Evolutionary conservation across 2,888 invertebrate genomes (phyloP).

Genomic region (Troilus luridus): DNA sequence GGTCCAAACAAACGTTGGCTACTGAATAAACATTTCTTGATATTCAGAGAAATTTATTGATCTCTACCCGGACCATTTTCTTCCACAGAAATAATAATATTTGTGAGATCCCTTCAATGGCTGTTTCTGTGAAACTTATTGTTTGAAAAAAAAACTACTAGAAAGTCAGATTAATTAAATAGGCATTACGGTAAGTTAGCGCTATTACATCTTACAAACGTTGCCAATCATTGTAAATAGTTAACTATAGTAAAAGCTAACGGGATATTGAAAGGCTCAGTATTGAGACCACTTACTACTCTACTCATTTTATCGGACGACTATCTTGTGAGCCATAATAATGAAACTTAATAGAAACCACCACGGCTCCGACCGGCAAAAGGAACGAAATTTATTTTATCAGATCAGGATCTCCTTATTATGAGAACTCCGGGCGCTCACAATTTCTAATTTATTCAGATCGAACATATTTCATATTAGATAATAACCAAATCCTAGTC

Average conservation of each 20-base stretch:
- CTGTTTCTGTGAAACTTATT: too few relatives aligned
- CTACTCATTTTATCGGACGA: not conserved
- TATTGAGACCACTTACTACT: not conserved
- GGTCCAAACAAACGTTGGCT: too few relatives aligned
- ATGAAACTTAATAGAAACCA: not conserved
- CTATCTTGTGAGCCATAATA: not conserved
- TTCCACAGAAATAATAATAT: too few relatives aligned
- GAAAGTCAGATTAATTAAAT: not conserved
- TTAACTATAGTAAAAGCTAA: not conserved
- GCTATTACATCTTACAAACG: not conserved
- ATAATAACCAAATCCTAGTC: not conserved
- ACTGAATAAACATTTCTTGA: too few relatives aligned
- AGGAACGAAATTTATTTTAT: not conserved
- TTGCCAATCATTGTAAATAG: not conserved
- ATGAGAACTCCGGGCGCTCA: not conserved
- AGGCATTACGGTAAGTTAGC: not conserved
- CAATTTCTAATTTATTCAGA: constrained; percentile 28
- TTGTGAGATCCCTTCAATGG: too few relatives aligned
- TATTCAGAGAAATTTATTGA: too few relatives aligned
- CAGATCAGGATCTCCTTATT: constrained; percentile 1
- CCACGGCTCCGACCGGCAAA: not conserved
- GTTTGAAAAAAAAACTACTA: too few relatives aligned
- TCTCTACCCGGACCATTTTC: too few relatives aligned
- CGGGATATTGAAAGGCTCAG: not conserved
- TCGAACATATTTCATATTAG: not conserved